A percentile compares a stretch with the other conserved stretches of the same genome.
Conservation (phyloP, 2,113 vertebrate species). For the Xiphophorus maculatus region DNA sequence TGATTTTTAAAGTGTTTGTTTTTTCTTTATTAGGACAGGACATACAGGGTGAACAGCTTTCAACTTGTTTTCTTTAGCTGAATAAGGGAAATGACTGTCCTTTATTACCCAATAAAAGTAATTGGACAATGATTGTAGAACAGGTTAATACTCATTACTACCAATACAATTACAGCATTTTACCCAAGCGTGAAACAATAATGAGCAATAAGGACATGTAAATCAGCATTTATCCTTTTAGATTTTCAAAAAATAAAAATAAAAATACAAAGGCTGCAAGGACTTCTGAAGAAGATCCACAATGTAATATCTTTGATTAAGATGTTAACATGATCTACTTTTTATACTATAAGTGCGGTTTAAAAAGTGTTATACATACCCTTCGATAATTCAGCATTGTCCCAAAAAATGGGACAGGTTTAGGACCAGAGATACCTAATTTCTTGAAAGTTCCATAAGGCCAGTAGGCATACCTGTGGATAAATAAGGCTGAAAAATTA, state of each 20-base stretch:
- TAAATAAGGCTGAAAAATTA: neutral
- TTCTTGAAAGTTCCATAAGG: constrained; percentile 78
- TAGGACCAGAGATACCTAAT: constrained; percentile 80
- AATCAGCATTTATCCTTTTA: too few relatives aligned
- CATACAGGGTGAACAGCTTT: neutral
- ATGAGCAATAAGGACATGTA: too few relatives aligned
- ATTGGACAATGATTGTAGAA: neutral
- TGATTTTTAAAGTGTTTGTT: neutral
- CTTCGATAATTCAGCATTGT: constrained; percentile 61
- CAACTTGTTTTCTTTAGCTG: neutral
- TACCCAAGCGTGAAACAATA: too few relatives aligned
- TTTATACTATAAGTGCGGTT: too few relatives aligned
- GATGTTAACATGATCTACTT: too few relatives aligned
- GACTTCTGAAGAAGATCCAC: too few relatives aligned
- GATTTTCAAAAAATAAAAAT: too few relatives aligned
- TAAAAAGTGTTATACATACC: constrained; percentile 29
- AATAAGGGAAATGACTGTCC: neutral
- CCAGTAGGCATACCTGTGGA: constrained; percentile 61
- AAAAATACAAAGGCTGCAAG: too few relatives aligned
- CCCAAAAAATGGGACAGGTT: constrained; percentile 58
- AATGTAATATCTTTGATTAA: too few relatives aligned
- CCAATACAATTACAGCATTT: too few relatives aligned
- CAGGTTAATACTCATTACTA: neutral
- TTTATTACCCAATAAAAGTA: neutral
- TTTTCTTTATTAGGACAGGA: neutral